A percentile compares a stretch with the other conserved stretches of the same genome.
These are phyloP conservation scores for Pyrrhia umbra DNA, from an alignment of 2,888 invertebrate genomes.

Conservation along the genomic window DNA sequence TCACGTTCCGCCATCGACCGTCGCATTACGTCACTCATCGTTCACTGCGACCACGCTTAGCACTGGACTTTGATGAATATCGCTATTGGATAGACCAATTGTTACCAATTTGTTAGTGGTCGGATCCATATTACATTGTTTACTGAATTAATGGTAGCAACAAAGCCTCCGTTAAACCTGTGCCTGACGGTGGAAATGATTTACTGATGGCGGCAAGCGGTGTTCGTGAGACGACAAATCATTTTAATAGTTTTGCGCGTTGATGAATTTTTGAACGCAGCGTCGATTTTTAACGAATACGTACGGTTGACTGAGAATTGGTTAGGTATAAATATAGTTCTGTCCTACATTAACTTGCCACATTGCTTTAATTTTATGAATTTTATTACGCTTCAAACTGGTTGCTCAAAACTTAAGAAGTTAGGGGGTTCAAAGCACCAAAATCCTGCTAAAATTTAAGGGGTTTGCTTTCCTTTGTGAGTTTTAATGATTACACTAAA, in stretches of 20 bases:
- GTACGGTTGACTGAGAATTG: background rate
- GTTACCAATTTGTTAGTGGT: constrained; percentile 76
- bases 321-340: too few species aligned
- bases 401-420: too few species aligned
- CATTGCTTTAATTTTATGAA: too few species aligned
- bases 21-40: constrained; percentile 50
- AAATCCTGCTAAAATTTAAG: too few species aligned
- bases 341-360: too few species aligned
- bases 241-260: constrained; percentile 57
- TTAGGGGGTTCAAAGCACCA: too few species aligned
- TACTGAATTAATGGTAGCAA: constrained; percentile 70
- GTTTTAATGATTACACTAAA: too few species aligned
- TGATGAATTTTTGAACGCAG: constrained; percentile 55
- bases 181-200: constrained; percentile 63
- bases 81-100: constrained; percentile 68
- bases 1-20: constrained; percentile 41
- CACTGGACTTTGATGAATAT: constrained; percentile 68
- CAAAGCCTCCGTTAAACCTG: constrained; percentile 61
- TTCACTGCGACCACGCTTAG: constrained; percentile 55
- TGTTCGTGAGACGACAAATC: constrained; percentile 57
- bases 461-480: too few species aligned
- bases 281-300: constrained; percentile 29
- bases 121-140: constrained; percentile 70
- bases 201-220: constrained; percentile 57
- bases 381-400: too few species aligned